Base-by-base conservation (phyloP, 2,113 vertebrate genomes). In the Centropristis striata region DNA sequence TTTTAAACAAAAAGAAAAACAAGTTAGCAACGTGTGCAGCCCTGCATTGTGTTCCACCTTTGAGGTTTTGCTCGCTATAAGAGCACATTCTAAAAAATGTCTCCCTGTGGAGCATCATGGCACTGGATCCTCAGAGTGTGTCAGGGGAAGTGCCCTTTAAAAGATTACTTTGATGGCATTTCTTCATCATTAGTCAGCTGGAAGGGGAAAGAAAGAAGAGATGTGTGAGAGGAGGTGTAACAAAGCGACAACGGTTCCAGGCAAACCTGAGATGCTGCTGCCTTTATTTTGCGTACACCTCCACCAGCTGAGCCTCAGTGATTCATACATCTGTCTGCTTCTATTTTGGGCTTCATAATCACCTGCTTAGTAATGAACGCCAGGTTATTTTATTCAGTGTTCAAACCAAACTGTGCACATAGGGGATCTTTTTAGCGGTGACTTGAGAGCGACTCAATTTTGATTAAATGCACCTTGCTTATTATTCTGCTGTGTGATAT, bases 181-280 rank as follows among this genome's bases (percentile, higher is more conserved):
- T 81, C 81, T 76, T 88, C 79, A 85, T 91, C 71, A 81, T 88
- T 87, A 87, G 75, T 88, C 80, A 75, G 77, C 55, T 84, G 51
- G 58, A 80, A 69, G 68, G 41, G 25, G 69, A 75, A 58, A 77
- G 32, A 78, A 41, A 51, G 10, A 23, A 69, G 16, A 66, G 60
- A 41, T 41, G 72, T 21, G 36, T 21, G 51, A 14, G 59, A 42
- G 13, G 36, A 68, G 32, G 73, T 15, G 44, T 37, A 41, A 80
- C 71, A 82, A 74, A 74, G 53, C 18, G 13, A 37, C 53, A 44
- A n/a, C n/a, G 2, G 49, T 72, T 61, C 10, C 16, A 60, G 66
- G 63, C 58, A 53, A 84, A 81, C 16, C 54, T 0, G 9, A 69
- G n/a, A 75, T 2, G 27, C 36, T 51, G 36, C 36, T 57, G 36